Conservation (phyloP, 2,113 vertebrate species). For the Tychaedon coryphoeus region DNA sequence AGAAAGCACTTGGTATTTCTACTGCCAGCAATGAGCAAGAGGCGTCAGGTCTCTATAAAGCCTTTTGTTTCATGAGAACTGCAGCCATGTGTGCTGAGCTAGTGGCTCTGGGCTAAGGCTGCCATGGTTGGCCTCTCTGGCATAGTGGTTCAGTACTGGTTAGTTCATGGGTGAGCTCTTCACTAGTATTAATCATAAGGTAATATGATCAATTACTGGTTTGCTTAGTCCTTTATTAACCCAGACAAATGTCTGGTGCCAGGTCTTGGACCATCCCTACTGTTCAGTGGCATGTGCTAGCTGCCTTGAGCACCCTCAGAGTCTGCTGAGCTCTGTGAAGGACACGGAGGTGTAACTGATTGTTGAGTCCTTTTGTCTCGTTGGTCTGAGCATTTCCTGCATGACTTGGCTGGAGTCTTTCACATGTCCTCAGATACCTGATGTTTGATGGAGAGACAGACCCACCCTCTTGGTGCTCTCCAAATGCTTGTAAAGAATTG, state of each 20-base stretch:
- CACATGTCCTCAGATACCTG: not conserved
- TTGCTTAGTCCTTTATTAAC: not conserved
- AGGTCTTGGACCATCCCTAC: not conserved
- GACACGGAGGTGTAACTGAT: not conserved
- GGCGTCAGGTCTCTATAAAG: not conserved
- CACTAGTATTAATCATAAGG: not conserved
- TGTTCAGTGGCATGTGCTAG: not conserved
- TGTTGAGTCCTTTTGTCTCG: not conserved
- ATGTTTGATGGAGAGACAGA: not conserved
- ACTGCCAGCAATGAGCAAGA: not conserved
- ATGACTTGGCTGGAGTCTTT: not conserved
- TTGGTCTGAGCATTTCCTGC: not conserved
- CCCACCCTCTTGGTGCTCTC: not conserved
- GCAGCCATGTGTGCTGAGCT: accelerated
- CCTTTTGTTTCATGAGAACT: not conserved
- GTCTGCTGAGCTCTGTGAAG: not conserved
- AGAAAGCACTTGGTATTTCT: not conserved
- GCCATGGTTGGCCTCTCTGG: accelerated
- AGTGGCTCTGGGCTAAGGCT: not conserved
- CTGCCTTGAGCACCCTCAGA: not conserved
- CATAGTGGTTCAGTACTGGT: not conserved
- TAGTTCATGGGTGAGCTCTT: not conserved
- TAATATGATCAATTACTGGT: not conserved
- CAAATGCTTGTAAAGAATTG: not conserved
- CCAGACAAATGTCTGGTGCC: not conserved